Conservation (phyloP, 2,888 invertebrate species). For the Eristalinus sepulchralis region DNA sequence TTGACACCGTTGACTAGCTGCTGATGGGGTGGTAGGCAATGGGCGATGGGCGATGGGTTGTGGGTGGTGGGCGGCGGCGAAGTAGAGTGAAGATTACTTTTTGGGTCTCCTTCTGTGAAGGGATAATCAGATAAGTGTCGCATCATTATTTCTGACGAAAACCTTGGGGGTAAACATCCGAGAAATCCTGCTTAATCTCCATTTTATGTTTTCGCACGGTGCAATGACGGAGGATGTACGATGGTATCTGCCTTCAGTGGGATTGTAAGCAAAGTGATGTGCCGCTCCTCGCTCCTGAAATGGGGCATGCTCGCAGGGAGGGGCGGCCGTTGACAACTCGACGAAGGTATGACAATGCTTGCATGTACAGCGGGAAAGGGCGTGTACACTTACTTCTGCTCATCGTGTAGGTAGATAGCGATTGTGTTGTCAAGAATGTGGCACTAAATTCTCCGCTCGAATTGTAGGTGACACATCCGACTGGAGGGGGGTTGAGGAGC, state of each 20-base stretch:
- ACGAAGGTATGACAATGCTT: background rate
- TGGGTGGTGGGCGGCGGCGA: too few species aligned
- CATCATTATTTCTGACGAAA: constrained; percentile 34
- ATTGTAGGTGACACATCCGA: background rate
- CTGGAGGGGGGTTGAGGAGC: background rate
- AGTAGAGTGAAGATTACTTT: background rate
- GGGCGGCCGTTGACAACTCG: background rate
- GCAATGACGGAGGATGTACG: background rate
- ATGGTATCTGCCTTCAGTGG: background rate
- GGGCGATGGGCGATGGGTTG: too few species aligned
- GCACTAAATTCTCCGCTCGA: background rate
- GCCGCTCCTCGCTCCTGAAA: background rate
- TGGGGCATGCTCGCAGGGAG: background rate
- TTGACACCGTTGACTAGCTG: background rate
- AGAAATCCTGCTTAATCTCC: constrained; percentile 40
- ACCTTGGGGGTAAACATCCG: constrained; percentile 33
- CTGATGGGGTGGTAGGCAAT: background rate
- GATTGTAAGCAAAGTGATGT: background rate
- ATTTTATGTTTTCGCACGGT: constrained; percentile 21
- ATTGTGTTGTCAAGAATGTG: background rate
- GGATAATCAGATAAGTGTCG: constrained; percentile 43
- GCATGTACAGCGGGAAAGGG: background rate
- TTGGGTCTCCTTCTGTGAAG: constrained; percentile 19
- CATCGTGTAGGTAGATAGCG: background rate
- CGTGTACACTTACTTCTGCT: background rate